Conservation (phyloP, 1,140 invertebrate genomes). For the Cydia pomonella region DNA sequence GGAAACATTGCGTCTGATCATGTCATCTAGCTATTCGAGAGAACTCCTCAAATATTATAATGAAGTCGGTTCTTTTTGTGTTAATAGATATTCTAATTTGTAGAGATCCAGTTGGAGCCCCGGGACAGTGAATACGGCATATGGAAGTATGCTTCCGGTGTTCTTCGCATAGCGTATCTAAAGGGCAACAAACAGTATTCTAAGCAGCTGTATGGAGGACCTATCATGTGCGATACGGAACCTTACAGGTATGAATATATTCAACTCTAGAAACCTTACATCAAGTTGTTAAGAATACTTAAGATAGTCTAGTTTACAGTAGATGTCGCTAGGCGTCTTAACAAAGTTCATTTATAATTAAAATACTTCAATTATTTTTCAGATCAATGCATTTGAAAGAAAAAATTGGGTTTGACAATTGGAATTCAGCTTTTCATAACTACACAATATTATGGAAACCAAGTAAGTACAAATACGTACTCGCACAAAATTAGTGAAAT, state of each 20-base stretch:
- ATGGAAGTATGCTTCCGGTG: slow-evolving; percentile 78
- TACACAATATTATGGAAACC: slow-evolving; percentile 85
- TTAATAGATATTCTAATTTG: too few relatives aligned
- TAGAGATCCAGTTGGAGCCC: slow-evolving; percentile 83
- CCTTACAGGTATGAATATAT: slow-evolving; percentile 61
- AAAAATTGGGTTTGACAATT: slow-evolving; percentile 68
- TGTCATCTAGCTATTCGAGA: too few relatives aligned
- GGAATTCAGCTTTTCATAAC: slow-evolving; percentile 84
- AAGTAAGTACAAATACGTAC: slow-evolving; percentile 56
- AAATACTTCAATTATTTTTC: slow-evolving; percentile 10
- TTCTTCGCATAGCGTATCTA: slow-evolving; percentile 75
- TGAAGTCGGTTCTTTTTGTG: too few relatives aligned
- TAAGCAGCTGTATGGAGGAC: slow-evolving; percentile 69
- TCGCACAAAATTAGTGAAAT: too few relatives aligned
- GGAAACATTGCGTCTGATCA: too few relatives aligned
- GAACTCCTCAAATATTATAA: too few relatives aligned
- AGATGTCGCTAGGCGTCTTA: too few relatives aligned
- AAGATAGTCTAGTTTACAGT: too few relatives aligned
- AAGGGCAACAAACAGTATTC: slow-evolving; percentile 72
- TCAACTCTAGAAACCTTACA: background rate
- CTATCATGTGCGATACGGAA: slow-evolving; percentile 60
- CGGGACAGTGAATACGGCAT: slow-evolving; percentile 76
- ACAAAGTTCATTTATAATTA: too few relatives aligned
- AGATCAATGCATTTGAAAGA: slow-evolving; percentile 60
- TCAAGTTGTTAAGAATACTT: too few relatives aligned